These are phyloP conservation scores for Acrocephalus arundinaceus DNA, from an alignment of 2,113 vertebrate genomes.

Conservation along the genomic window DNA sequence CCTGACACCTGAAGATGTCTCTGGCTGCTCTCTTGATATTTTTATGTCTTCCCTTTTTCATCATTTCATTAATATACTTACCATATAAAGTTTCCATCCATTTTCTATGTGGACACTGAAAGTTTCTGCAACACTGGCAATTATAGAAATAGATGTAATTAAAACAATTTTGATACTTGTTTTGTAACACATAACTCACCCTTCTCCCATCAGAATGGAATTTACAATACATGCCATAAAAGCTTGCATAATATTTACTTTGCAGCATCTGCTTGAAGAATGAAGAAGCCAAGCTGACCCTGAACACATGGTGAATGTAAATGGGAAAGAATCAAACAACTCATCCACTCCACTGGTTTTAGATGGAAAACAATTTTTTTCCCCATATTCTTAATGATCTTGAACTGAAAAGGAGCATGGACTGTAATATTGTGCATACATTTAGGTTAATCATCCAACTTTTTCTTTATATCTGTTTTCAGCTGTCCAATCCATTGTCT, in stretches of 20 bases:
- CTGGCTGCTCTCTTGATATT: neutral
- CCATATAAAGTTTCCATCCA: neutral
- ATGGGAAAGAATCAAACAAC: neutral
- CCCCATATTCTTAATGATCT: neutral
- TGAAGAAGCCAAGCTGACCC: neutral
- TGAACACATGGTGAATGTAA: neutral
- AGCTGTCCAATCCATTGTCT: neutral
- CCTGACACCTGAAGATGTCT: neutral
- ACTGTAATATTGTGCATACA: accelerated
- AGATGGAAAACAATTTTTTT: neutral
- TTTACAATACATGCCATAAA: neutral
- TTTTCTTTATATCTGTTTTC: neutral
- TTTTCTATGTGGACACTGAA: neutral
- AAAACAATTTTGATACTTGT: neutral
- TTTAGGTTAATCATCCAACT: neutral
- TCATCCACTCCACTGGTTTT: neutral
- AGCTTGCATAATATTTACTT: neutral
- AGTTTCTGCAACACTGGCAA: neutral
- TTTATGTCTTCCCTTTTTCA: neutral
- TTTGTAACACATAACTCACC: neutral
- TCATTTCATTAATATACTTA: neutral
- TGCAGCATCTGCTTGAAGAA: neutral
- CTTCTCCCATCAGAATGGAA: neutral
- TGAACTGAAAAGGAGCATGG: neutral
- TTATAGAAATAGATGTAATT: neutral